Evolutionary conservation across 2,113 vertebrate genomes (phyloP), one percentile per base, ranked within the genome.

Genomic region (Pseudois nayaur): DNA sequence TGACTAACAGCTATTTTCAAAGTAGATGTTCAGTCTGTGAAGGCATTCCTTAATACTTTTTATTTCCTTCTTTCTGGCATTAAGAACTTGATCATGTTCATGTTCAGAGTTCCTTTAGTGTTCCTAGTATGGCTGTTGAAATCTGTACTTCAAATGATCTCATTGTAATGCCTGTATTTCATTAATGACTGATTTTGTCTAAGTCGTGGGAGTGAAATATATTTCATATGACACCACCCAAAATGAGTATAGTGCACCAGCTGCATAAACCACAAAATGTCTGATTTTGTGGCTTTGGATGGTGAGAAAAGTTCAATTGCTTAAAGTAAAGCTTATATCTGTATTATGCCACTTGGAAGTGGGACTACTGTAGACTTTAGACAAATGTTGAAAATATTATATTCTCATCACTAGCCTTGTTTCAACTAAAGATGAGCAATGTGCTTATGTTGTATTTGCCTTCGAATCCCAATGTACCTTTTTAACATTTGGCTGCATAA

Each of bases 251-350:
- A 98, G 97, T 99, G 98, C 99, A 99, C 99, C 99, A 99, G 99
- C 99, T 99, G 99, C 99, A 99, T 99, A 99, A 99, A 99, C 99
- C 99, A 98, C 99, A 99, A 99, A 98, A 98, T 99, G 99, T 99
- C 99, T 99, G 99, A 99, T 99, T 99, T 99, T 99, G 99, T 95
- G 99, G 99, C 99, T 99, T 99, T 99, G 98, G 98, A 99, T 99
- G 99, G 99, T 99, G 99, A 99, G 99, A 99, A 99, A 99, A 99
- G 99, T 99, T 99, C 99, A 99, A 97, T 99, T 99, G 99, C 99
- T 99, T 99, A 98, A 99, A 99, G 98, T 98, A 98, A 98, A 98
- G 98, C 98, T 99, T 99, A 98, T 99, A 99, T 99, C 99, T 99
- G 97, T 99, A 98, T 98, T 98, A 95, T 94, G 98, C 97, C 98